Base-by-base conservation (phyloP, 1,140 invertebrate species). In the Schlechtendalia chinensis region DNA sequence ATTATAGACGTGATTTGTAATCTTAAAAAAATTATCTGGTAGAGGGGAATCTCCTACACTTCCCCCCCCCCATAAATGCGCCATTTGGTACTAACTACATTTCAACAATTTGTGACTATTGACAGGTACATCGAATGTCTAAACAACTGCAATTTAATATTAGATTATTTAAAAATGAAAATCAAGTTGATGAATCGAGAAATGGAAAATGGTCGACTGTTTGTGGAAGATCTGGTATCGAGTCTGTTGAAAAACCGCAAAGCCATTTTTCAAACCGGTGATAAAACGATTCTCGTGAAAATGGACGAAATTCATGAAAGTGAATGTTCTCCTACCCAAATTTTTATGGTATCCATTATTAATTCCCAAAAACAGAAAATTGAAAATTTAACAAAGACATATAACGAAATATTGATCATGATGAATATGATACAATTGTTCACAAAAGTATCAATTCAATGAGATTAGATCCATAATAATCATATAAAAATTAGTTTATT, bases 371-470 rank as follows among this genome's bases (percentile, higher is more conserved):
- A 72, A 53, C 47, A 72, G 54, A 72, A 5, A 5, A 72, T 72
- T n/a, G 47, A 17, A 16, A 72, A 72, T 29, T 32, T 72, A 29
- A 54, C 50, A 10, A n/a, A 16, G 8, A 29, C 24, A 5, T 54
- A 72, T 24, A 54, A 54, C 53, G 50, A 72, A 72, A 32, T 72
- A 72, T 54, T 12, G 10, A 54, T 72, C 27, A 29, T 72, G 69
- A 72, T 72, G 24, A 72, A 72, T 22, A 72, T 24, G 4, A 72
- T 54, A 47, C 69, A 72, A n/a, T 72, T 72, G 17, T 72, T 72
- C 53, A 16, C 6, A 53, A 72, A 72, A 53, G 50, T 72, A 29
- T 54, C 32, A 39, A 39, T 39, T 39, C 8, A 39, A 39, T 39
- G 32, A 39, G 8, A 39, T 39, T 39, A 39, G 32, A 39, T 39